Evolutionary conservation across 2,888 invertebrate species (phyloP).

Genomic region (Therioaphis trifolii): DNA sequence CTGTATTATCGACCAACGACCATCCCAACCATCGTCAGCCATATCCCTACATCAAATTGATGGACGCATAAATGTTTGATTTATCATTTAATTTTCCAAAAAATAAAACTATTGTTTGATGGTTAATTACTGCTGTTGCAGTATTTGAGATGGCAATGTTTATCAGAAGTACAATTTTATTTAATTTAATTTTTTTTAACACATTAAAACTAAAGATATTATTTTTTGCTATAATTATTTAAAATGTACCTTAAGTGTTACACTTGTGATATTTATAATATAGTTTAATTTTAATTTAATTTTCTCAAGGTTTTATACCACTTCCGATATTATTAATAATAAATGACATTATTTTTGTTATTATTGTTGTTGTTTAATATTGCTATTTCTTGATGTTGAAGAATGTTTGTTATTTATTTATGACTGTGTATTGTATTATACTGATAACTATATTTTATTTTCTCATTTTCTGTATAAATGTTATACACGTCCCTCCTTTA

Average conservation of each 20-base stretch:
- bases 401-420: not conserved
- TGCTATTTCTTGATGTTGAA: not conserved
- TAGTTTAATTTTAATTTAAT: constrained; percentile 15
- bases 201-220: not conserved
- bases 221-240: constrained; percentile 29
- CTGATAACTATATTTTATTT: not conserved
- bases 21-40: constrained; percentile 20
- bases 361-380: not conserved
- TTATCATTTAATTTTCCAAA: not conserved
- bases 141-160: not conserved
- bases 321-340: not conserved
- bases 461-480: not conserved
- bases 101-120: not conserved
- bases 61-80: constrained; percentile 30
- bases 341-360: not conserved
- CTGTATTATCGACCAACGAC: not conserved
- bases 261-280: constrained; percentile 49
- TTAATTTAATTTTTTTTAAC: too few species aligned
- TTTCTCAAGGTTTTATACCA: not conserved
- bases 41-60: constrained; percentile 34
- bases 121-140: not conserved
- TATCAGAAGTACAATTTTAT: constrained; percentile 3
- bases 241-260: constrained; percentile 22
- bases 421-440: not conserved
- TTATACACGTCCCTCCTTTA: not conserved